Base-by-base conservation (phyloP, 30 jellyfish, hydroid and myxozoan species). In the Turritopsis rubra region DNA sequence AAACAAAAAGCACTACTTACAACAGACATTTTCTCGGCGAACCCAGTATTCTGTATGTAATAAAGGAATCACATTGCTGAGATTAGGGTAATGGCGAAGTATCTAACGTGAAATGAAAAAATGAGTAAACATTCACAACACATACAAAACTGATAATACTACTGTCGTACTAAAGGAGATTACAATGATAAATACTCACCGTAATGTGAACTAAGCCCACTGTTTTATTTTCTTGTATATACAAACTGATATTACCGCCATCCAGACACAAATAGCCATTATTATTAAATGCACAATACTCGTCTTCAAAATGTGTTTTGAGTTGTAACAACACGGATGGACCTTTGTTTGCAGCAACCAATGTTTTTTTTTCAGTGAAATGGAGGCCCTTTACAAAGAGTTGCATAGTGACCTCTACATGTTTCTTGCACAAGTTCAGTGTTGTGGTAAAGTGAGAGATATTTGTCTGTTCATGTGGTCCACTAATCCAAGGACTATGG, bases 211-310 rank as follows among this genome's bases (percentile, higher is more conserved):
- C 4, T 21, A 68, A 9, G 28, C 77, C 77, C 28, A 60, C 16
- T 0, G 22, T 24, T 24, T 53, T 21, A 19, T 0, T 24, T 8
- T 77, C 85, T 1, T 21, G 71, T 8, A 77, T 16, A 29, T 1
- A 8, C 72, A 77, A 77, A 29, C 85, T 77, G 28, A 77, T 29
- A 28, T 30, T 24, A 29, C 85, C 85, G 18, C 85, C 72, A 29
- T 77, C 85, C 71, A 77, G 71, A 52, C 28, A 23, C 53, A 77
- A 77, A 60, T 77, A 77, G 17, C 85, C 85, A 29, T 77, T 66
- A 21, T 52, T 77, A 17, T 53, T 77, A 16, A 72, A 28, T 18
- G 72, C 5, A n/a, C 28, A 18, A 22, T 30, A 5, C 24, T 30
- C 72, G 53, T n/a, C 18, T 9, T 52, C 83, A 22, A 30, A 30